Evolutionary conservation across 2,113 vertebrate species (phyloP).

Genomic region (Cercopithecus mona): DNA sequence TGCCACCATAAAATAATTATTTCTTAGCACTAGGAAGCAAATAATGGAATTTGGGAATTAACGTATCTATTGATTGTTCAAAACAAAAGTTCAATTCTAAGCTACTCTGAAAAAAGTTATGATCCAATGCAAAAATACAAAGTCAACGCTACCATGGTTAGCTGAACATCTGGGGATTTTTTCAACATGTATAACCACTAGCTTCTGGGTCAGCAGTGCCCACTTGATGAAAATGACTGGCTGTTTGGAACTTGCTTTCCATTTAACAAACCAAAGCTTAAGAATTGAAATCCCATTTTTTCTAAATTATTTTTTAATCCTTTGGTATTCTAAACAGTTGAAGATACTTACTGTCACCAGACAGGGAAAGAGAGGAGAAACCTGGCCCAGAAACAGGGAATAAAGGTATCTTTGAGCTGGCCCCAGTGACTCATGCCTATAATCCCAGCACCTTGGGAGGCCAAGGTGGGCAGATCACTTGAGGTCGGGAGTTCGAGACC

Average conservation of each 20-base stretch:
- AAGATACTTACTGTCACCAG: neutral
- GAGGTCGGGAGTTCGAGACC: no score
- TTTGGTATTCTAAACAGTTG: neutral
- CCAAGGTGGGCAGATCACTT: no score
- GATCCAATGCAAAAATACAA: neutral
- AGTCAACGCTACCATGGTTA: neutral
- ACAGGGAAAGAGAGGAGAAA: neutral
- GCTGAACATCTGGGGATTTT: neutral
- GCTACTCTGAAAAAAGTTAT: neutral
- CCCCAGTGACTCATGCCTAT: no score
- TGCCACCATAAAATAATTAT: neutral
- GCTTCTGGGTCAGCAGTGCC: fast-evolving
- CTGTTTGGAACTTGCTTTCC: neutral
- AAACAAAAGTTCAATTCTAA: neutral
- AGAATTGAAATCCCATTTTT: neutral
- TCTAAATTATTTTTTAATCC: neutral
- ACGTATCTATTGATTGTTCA: neutral
- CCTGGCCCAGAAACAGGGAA: neutral
- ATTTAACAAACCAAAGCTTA: neutral
- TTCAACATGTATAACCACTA: fast-evolving
- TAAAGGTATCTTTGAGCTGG: neutral
- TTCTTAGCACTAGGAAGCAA: neutral
- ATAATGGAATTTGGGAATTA: neutral
- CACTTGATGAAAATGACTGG: fast-evolving
- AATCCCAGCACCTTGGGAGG: no score